A percentile compares a stretch with the other conserved stretches of the same genome.
Evolutionary conservation across 2,888 invertebrate species (phyloP).

Genomic region (Eugnorisma glareosa): DNA sequence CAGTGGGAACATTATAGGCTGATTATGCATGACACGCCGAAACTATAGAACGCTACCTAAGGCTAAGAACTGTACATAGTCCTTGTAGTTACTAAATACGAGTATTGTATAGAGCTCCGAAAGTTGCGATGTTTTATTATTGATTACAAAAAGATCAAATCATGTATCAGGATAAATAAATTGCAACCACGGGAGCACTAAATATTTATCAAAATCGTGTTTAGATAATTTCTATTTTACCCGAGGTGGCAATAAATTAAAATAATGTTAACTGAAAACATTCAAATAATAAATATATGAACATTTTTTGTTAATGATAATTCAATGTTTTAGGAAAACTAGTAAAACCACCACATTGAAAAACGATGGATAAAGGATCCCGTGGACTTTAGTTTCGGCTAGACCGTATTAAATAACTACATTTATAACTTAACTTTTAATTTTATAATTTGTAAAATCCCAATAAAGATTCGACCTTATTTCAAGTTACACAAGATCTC

Average conservation of each 20-base stretch:
- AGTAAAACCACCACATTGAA: neutral
- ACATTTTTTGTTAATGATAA: neutral
- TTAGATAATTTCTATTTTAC: constrained; percentile 44
- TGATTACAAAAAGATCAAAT: constrained; percentile 10
- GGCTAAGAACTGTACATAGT: too few relatives aligned
- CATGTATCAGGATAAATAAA: constrained; percentile 5
- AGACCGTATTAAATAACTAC: neutral
- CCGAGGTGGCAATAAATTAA: constrained; percentile 30
- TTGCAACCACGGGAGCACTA: constrained; percentile 27
- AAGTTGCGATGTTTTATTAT: neutral
- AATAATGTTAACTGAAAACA: neutral
- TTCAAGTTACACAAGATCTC: neutral
- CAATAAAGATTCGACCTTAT: neutral
- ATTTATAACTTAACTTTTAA: neutral
- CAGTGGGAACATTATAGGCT: too few relatives aligned
- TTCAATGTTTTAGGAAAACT: neutral
- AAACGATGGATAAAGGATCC: neutral
- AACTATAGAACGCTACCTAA: too few relatives aligned
- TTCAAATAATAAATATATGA: neutral
- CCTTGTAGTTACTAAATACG: too few relatives aligned
- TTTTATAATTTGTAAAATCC: neutral
- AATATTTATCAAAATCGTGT: constrained; percentile 45
- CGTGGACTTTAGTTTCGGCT: neutral
- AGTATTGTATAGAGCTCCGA: too few relatives aligned
- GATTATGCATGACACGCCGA: too few relatives aligned